Evolutionary conservation across 2,113 vertebrate genomes (phyloP).

Genomic region (Monopterus albus): DNA sequence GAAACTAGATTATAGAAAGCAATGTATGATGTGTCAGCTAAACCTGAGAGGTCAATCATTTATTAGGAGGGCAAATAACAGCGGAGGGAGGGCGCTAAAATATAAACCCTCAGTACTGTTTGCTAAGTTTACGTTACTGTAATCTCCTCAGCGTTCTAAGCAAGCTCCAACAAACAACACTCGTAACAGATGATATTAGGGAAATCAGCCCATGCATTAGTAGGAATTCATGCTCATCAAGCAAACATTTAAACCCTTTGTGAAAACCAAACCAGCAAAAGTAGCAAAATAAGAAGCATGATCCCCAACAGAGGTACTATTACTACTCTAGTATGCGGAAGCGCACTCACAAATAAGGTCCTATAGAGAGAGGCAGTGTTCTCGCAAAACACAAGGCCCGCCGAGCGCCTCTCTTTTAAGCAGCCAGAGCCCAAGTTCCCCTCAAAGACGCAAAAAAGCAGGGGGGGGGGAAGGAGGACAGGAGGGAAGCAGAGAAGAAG

Average conservation of each 20-base stretch:
- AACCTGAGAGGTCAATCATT: not conserved
- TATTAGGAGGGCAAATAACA: not conserved
- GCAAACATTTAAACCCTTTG: not conserved
- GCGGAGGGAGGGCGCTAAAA: constrained; percentile 27
- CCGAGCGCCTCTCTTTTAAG: constrained; percentile 93
- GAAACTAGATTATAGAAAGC: not conserved
- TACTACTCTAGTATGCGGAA: constrained; percentile 73
- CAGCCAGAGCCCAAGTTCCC: constrained; percentile 94
- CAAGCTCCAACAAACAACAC: constrained; percentile 1
- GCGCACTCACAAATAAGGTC: constrained; percentile 94
- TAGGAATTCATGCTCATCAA: constrained; percentile 48
- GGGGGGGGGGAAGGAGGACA: constrained; percentile 72
- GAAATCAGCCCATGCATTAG: constrained; percentile 24
- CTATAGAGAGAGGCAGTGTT: constrained; percentile 95
- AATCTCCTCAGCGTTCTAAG: not conserved
- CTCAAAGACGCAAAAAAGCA: constrained; percentile 98
- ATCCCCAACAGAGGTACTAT: not conserved
- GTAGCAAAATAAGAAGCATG: not conserved
- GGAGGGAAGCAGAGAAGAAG: constrained; percentile 67
- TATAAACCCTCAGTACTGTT: not conserved
- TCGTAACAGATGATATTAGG: not conserved
- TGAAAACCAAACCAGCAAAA: constrained; percentile 4
- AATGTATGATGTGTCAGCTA: not conserved
- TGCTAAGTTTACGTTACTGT: not conserved
- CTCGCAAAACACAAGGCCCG: constrained; percentile 97